These are phyloP conservation scores for Remorina albescens DNA, from an alignment of 2,797 vertebrate species.

Conservation along the genomic window DNA sequence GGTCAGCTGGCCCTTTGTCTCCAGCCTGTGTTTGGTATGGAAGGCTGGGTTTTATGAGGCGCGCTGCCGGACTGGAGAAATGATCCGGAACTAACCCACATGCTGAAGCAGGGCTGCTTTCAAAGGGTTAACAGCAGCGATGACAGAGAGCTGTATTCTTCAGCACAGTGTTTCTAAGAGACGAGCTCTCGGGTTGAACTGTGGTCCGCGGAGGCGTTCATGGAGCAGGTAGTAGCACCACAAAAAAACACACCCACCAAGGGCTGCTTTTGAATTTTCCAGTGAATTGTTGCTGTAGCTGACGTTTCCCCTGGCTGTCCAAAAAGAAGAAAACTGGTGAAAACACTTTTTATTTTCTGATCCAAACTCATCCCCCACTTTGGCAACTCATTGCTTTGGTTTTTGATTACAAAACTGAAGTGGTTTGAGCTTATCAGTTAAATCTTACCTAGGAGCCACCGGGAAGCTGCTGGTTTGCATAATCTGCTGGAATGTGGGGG, in stretches of 20 bases:
- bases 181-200: constrained; percentile 41
- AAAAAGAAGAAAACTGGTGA: not conserved
- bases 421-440: constrained; percentile 17
- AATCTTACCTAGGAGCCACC: not conserved
- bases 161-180: constrained; percentile 43
- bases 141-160: constrained; percentile 11
- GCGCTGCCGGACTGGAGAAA: constrained; percentile 33
- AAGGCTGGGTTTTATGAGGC: constrained; percentile 61
- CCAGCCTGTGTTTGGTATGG: constrained; percentile 41
- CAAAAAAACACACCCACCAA: constrained; percentile 44
- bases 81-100: not conserved
- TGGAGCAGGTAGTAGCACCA: constrained; percentile 34
- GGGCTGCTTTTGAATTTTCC: constrained; percentile 45
- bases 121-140: constrained; percentile 29
- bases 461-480: constrained; percentile 13
- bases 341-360: not conserved
- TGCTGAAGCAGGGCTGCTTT: constrained; percentile 28
- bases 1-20: constrained; percentile 52
- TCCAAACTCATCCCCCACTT: not conserved
- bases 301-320: not conserved
- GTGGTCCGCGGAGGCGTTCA: constrained; percentile 13
- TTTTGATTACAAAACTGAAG: not conserved
- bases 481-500: constrained; percentile 34
- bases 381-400: not conserved
- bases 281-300: constrained; percentile 14